A percentile compares a stretch with the other conserved stretches of the same genome.
These are phyloP conservation scores for Acanthococcus lagerstroemiae DNA, from an alignment of 2,888 invertebrate species.

Conservation along the genomic window DNA sequence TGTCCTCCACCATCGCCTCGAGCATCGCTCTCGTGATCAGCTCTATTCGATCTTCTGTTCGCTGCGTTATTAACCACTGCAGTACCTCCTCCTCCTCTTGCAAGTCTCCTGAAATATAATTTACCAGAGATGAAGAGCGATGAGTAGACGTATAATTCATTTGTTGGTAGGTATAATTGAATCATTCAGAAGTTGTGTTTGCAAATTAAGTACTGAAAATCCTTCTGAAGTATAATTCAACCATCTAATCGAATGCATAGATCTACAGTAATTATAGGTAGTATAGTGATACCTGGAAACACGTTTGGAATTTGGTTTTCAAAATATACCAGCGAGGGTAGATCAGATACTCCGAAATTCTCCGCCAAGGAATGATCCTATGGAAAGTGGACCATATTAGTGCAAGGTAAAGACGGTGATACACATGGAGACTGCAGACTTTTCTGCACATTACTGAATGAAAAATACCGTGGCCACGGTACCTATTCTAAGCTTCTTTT, in stretches of 20 bases:
- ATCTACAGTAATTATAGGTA: too few relatives aligned
- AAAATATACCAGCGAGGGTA: constrained; percentile 81
- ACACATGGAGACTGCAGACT: too few relatives aligned
- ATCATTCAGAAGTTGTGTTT: background rate
- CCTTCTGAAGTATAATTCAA: too few relatives aligned
- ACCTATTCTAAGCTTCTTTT: too few relatives aligned
- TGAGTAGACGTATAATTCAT: background rate
- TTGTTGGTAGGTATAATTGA: constrained; percentile 41
- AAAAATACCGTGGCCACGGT: constrained; percentile 33
- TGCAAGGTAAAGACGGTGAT: too few relatives aligned
- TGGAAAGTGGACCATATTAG: too few relatives aligned
- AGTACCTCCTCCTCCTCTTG: constrained; percentile 83
- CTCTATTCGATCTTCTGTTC: constrained; percentile 86
- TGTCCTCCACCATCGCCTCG: constrained; percentile 79
- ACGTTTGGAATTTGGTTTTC: constrained; percentile 75
- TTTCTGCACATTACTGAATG: too few relatives aligned
- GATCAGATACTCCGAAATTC: constrained; percentile 73
- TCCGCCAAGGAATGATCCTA: constrained; percentile 69
- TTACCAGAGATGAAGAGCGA: background rate
- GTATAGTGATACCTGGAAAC: constrained; percentile 82
- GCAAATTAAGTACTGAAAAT: too few relatives aligned
- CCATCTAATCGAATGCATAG: too few relatives aligned
- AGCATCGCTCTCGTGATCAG: constrained; percentile 81
- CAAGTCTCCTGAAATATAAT: constrained; percentile 66
- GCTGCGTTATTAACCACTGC: constrained; percentile 87